Percentiles rank a stretch among this genome's conserved stretches.
phyloP scores from a whole-genome alignment of 2,113 vertebrate genomes.

The Oenanthe melanoleuca region DNA sequence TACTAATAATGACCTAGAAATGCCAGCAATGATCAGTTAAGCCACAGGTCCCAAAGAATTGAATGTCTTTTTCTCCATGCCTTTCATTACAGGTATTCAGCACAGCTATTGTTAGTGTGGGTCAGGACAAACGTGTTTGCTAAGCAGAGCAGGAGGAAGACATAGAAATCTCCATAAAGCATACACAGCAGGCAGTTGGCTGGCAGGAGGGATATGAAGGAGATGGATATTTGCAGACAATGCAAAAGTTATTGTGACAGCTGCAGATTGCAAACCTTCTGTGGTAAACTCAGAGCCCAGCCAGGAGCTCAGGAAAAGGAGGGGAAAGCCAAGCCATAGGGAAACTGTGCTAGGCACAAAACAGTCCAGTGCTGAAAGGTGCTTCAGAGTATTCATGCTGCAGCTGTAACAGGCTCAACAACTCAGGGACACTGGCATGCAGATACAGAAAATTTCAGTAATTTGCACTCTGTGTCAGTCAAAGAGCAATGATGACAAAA shows the following conservation, averaged over 20 bases:
- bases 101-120: background rate
- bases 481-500: background rate
- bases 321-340: background rate
- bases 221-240: conserved; percentile 38
- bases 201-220: background rate
- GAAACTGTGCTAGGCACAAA: background rate
- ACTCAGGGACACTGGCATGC: background rate
- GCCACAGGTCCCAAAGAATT: background rate
- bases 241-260: conserved; percentile 38
- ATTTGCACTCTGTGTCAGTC: background rate
- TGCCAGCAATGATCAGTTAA: background rate
- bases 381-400: background rate
- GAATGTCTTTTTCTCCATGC: background rate
- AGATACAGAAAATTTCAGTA: background rate
- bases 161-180: background rate
- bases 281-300: conserved; percentile 3
- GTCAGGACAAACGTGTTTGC: conserved; percentile 3
- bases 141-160: background rate
- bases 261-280: conserved; percentile 36
- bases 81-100: background rate
- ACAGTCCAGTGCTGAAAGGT: background rate
- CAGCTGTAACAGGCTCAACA: background rate
- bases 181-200: background rate
- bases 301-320: background rate
- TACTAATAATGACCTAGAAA: background rate